These are phyloP conservation scores for Chamaetylas fuelleborni DNA, from an alignment of 2,113 vertebrate genomes.

Conservation along the genomic window DNA sequence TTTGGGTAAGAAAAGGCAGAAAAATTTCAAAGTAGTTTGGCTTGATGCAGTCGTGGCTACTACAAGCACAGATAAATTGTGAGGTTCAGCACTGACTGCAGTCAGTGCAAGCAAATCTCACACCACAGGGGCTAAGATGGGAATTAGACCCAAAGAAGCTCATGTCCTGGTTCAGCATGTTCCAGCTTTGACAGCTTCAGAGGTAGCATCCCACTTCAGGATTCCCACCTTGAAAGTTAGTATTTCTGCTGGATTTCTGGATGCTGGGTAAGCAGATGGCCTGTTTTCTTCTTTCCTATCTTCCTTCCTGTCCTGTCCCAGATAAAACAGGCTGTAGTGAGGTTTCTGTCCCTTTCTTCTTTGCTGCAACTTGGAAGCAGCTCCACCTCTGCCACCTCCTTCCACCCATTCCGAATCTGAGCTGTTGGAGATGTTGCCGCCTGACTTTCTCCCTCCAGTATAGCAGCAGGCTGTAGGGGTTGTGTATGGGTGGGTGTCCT, in stretches of 20 bases:
- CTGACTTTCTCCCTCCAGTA: neutral
- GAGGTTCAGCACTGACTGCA: neutral
- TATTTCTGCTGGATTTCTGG: neutral
- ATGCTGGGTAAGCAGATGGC: neutral
- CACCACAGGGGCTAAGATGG: accelerated
- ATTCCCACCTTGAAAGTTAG: neutral
- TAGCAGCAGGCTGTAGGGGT: neutral
- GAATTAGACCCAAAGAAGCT: neutral
- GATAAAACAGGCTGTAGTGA: neutral
- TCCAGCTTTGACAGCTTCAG: neutral
- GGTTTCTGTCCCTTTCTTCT: neutral
- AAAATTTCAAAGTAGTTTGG: neutral
- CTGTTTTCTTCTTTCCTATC: neutral
- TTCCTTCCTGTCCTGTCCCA: neutral
- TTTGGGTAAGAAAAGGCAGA: neutral
- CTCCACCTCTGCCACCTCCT: neutral
- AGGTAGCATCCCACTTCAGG: neutral
- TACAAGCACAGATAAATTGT: neutral
- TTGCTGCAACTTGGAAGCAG: neutral
- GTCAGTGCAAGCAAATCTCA: neutral
- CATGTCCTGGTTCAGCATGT: neutral
- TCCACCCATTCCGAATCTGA: neutral
- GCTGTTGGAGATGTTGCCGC: neutral
- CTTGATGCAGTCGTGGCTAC: neutral
- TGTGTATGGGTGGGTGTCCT: neutral